These are phyloP conservation scores for Anarrhichthys ocellatus DNA, from an alignment of 2,113 vertebrate species.

Conservation along the genomic window DNA sequence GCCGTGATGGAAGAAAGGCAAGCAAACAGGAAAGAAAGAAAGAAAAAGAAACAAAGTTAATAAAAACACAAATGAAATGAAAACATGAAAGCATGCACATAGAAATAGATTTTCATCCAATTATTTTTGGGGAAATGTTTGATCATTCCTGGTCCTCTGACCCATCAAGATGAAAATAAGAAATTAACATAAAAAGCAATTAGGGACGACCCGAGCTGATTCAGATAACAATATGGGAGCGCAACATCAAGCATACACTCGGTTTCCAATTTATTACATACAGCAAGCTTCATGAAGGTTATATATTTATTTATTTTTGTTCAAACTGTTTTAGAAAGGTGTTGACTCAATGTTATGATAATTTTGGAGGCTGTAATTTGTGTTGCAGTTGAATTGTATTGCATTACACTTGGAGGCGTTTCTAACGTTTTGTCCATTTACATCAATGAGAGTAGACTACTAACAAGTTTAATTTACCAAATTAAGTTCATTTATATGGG, in stretches of 20 bases:
- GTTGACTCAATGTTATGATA: background rate
- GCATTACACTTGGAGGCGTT: background rate
- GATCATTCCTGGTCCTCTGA: constrained; percentile 34
- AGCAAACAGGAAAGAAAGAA: constrained; percentile 65
- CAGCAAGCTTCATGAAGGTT: background rate
- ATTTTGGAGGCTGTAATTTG: background rate
- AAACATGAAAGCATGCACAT: constrained; percentile 62
- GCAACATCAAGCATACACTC: background rate
- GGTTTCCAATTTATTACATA: background rate
- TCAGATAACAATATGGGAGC: background rate
- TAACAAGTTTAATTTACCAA: background rate
- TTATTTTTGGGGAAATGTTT: background rate
- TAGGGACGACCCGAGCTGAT: constrained; percentile 18
- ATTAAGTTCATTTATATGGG: background rate
- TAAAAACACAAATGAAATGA: constrained; percentile 68
- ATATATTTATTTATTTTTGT: background rate
- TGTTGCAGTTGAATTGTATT: background rate
- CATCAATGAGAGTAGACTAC: background rate
- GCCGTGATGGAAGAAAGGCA: constrained; percentile 58
- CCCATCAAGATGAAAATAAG: constrained; percentile 14
- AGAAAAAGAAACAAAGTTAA: constrained; percentile 71
- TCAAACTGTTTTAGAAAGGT: background rate
- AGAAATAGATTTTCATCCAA: constrained; percentile 38
- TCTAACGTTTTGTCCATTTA: background rate
- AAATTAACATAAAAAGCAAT: constrained; percentile 27